Evolutionary conservation across 2,888 invertebrate genomes (phyloP).

Genomic region (Cheiracanthium punctorium): DNA sequence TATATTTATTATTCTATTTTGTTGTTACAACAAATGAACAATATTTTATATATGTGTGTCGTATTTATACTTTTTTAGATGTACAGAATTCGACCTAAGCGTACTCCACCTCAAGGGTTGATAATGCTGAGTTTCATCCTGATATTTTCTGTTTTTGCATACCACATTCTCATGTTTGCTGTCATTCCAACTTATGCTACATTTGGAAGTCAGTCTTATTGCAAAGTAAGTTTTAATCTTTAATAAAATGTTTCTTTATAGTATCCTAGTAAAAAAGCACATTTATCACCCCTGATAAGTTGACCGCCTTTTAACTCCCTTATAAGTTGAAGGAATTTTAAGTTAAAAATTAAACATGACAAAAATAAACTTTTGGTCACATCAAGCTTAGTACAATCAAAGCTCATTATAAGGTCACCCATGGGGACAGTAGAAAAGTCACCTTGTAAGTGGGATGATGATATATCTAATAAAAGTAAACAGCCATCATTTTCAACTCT

Average conservation of each 20-base stretch:
- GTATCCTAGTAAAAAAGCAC: too few relatives aligned
- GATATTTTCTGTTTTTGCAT: slow-evolving; percentile 76
- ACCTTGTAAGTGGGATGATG: too few relatives aligned
- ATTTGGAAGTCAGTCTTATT: slow-evolving; percentile 77
- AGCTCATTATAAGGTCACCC: too few relatives aligned
- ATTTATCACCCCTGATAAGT: too few relatives aligned
- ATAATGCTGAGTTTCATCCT: slow-evolving; percentile 76
- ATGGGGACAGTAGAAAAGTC: too few relatives aligned
- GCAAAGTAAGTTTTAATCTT: slow-evolving; percentile 29
- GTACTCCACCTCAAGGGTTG: slow-evolving; percentile 77
- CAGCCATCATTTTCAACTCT: too few relatives aligned
- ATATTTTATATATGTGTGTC: too few relatives aligned
- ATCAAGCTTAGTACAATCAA: too few relatives aligned
- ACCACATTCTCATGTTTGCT: slow-evolving; percentile 77
- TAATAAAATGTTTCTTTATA: neutral
- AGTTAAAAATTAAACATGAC: neutral
- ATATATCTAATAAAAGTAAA: too few relatives aligned
- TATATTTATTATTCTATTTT: too few relatives aligned
- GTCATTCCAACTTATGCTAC: slow-evolving; percentile 77
- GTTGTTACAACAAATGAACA: too few relatives aligned
- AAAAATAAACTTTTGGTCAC: too few relatives aligned
- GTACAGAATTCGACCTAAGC: slow-evolving; percentile 76
- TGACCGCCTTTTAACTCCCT: neutral
- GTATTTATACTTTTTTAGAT: slow-evolving; percentile 73
- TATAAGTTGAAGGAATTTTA: neutral